phyloP scores from a whole-genome alignment of 2,888 invertebrate genomes.

The Lithodes maja region DNA sequence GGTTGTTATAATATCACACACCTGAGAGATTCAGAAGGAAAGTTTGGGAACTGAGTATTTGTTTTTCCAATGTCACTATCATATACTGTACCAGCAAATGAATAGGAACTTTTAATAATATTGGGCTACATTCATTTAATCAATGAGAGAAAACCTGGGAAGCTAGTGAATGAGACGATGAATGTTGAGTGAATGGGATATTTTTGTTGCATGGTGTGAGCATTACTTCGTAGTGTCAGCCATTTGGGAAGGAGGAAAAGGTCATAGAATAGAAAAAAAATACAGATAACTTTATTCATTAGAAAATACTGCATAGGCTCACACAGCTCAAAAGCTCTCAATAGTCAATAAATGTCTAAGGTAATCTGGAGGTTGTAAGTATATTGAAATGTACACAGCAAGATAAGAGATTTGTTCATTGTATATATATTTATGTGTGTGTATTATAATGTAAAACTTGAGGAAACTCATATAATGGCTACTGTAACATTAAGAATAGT shows the following conservation, averaged over 20 bases:
- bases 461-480: neutral
- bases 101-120: neutral
- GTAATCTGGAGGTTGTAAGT: neutral
- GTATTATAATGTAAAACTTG: too few species aligned
- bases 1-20: neutral
- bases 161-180: neutral
- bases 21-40: neutral
- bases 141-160: neutral
- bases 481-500: neutral
- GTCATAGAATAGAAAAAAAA: neutral
- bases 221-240: neutral
- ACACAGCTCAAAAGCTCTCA: neutral
- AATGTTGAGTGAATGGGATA: neutral
- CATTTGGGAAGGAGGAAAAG: neutral
- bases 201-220: neutral
- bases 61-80: neutral
- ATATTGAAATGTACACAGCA: conserved; percentile 41
- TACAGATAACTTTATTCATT: neutral
- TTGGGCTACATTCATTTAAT: neutral
- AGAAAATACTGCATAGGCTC: neutral
- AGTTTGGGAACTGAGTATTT: neutral
- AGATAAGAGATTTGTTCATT: neutral
- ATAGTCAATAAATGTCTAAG: neutral
- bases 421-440: too few species aligned
- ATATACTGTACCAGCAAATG: neutral